phyloP scores from a whole-genome alignment of 2,797 vertebrate species.

The Balearica regulorum region DNA sequence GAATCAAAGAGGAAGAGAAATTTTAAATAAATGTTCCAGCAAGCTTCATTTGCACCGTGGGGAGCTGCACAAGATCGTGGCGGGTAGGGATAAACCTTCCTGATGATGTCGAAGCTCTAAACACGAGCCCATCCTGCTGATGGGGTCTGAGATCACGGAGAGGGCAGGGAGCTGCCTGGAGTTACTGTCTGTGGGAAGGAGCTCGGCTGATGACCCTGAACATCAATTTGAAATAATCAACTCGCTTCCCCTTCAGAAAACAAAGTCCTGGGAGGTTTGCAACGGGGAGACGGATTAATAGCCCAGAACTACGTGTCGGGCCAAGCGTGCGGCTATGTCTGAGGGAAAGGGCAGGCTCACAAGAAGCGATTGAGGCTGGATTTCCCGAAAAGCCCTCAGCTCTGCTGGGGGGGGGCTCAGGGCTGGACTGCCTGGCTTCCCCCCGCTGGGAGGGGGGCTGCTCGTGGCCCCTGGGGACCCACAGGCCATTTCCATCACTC shows the following conservation, averaged over 20 bases:
- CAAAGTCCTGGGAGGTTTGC: not conserved
- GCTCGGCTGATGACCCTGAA: not conserved
- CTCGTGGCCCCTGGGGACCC: not conserved
- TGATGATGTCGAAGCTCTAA: not conserved
- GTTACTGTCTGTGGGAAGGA: not conserved
- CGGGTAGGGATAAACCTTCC: not conserved
- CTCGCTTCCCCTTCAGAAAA: not conserved
- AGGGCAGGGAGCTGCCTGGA: not conserved
- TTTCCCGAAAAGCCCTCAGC: not conserved
- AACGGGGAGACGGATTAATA: not conserved
- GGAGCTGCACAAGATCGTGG: rapidly evolving
- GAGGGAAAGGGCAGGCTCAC: not conserved
- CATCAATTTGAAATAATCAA: not conserved
- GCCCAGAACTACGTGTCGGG: not conserved
- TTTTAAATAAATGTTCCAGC: not conserved
- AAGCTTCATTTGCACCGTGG: not conserved
- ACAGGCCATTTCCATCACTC: not conserved
- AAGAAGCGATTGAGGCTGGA: not conserved
- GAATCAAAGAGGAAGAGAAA: not conserved
- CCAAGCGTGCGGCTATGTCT: not conserved
- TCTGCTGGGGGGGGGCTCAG: not conserved
- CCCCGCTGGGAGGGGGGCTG: rapidly evolving
- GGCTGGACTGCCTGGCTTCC: not conserved
- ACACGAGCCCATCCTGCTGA: not conserved
- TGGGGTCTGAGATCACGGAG: not conserved